Percentiles rank a stretch among this genome's conserved stretches.
Conservation (phyloP, 1,140 invertebrate genomes). For the Ladona fulva region DNA sequence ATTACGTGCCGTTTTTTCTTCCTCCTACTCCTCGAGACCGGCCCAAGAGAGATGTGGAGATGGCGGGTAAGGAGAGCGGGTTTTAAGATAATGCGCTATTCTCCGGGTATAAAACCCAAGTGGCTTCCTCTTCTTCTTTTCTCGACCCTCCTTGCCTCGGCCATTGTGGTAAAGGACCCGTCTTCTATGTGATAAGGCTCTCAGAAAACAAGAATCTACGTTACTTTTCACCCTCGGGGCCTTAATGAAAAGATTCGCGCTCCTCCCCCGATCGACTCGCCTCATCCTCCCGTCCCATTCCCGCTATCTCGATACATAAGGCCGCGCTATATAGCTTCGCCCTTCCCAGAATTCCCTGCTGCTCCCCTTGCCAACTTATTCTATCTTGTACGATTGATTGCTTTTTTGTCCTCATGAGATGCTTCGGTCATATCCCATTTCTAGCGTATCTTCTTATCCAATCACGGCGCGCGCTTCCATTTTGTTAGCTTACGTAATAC, state of each 20-base stretch:
- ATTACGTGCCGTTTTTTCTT: neutral
- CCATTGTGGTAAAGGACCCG: neutral
- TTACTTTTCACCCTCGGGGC: neutral
- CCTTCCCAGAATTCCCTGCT: too few species aligned
- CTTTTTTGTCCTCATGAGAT: too few species aligned
- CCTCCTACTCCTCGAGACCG: too few species aligned
- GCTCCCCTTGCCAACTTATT: too few species aligned
- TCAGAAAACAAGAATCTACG: neutral
- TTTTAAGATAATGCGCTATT: conserved; percentile 2
- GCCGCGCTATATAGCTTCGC: too few species aligned
- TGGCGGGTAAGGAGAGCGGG: neutral
- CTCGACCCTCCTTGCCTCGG: neutral
- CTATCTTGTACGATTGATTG: too few species aligned
- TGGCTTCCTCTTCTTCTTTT: neutral
- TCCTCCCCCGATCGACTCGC: neutral
- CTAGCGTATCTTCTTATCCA: too few species aligned
- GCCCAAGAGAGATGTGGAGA: neutral
- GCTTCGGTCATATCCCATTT: too few species aligned
- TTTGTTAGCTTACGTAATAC: too few species aligned
- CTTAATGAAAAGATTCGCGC: neutral
- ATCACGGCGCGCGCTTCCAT: too few species aligned
- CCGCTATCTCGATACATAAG: too few species aligned
- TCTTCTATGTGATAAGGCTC: neutral
- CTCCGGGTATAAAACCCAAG: conserved; percentile 3
- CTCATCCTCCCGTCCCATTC: neutral